Percentiles rank a stretch among this genome's conserved stretches.
These are phyloP conservation scores for Apodemus sylvaticus DNA, from an alignment of 2,113 vertebrate genomes.

Conservation along the genomic window DNA sequence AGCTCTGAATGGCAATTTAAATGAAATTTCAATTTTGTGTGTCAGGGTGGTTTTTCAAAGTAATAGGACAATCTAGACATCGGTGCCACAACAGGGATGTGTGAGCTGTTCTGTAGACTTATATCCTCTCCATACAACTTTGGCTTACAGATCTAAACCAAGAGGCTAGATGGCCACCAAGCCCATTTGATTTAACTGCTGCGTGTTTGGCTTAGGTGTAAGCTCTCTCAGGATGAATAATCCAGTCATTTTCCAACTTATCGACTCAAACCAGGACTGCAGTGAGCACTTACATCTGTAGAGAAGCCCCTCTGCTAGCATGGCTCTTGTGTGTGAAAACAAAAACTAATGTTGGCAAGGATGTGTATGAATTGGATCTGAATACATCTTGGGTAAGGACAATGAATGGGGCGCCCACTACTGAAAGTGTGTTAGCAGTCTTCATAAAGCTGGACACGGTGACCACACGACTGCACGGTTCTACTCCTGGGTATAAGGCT, in stretches of 20 bases:
- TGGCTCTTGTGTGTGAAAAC: background rate
- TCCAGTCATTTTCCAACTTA: background rate
- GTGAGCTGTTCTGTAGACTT: background rate
- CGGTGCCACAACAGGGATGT: background rate
- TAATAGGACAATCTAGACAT: background rate
- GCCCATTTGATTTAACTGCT: background rate
- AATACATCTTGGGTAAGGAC: too few species aligned
- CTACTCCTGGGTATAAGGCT: background rate
- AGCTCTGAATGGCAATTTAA: background rate
- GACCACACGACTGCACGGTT: background rate
- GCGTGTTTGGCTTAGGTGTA: background rate
- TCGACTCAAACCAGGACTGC: background rate
- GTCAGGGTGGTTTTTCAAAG: background rate
- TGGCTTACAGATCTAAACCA: background rate
- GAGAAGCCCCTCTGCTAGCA: background rate
- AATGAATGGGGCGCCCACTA: too few species aligned
- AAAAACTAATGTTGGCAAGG: background rate
- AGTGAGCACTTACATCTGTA: background rate
- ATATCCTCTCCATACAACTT: background rate
- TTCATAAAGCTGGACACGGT: background rate
- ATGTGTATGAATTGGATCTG: background rate
- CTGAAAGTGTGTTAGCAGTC: background rate
- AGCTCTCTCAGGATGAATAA: background rate
- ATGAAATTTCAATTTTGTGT: constrained; percentile 12
- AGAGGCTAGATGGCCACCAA: background rate